Evolutionary conservation across 2,888 invertebrate genomes (phyloP), one percentile per base, ranked within the genome.

Genomic region (Orthonevra nobilis): DNA sequence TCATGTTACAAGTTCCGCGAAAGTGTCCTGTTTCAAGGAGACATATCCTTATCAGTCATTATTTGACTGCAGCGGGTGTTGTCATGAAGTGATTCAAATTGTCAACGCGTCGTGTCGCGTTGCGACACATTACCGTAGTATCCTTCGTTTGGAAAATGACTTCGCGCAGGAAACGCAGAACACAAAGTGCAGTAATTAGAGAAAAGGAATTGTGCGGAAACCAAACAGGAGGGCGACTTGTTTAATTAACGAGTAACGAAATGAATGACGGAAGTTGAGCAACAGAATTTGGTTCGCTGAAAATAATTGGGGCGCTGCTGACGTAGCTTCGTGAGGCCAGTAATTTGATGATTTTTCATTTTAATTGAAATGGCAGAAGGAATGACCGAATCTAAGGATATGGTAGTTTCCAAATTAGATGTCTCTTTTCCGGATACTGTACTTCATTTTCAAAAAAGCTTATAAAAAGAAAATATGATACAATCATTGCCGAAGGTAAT

Each of bases 71-170:
- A 17, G n/a, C 7, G 7, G 23, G n/a, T 14, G 14, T 14, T 12
- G 34, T 34, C 34, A 34, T 34, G 9, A 34, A 34, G 14, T 23
- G 34, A 52, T 52, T 52, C 34, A 34, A 52, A 23, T 34, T 34
- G 52, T 34, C 52, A 34, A 34, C 34, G 52, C 14, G 12, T 34
- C 3, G n/a, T 20, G 14, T 26, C 17, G 15, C 46, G 30, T 10
- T 30, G 7, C 3, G 3, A 17, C 4, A 7, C 14, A 15, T 7
- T 32, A 10, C 10, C 12, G 23, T 12, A 40, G 20, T 40, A 40
- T 23, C 20, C 19, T 50, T 7, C 50, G 26, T 12, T 32, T 50
- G 32, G 15, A 20, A 15, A 50, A 50, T 32, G 3, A 26, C 10
- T 28, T n/a, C n/a, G n/a, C n/a, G n/a, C n/a, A n/a, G n/a, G n/a